Percentiles rank a stretch among this genome's conserved stretches.
Conservation (phyloP, 2,888 invertebrate species). For the Alviniconcha strummeri region DNA sequence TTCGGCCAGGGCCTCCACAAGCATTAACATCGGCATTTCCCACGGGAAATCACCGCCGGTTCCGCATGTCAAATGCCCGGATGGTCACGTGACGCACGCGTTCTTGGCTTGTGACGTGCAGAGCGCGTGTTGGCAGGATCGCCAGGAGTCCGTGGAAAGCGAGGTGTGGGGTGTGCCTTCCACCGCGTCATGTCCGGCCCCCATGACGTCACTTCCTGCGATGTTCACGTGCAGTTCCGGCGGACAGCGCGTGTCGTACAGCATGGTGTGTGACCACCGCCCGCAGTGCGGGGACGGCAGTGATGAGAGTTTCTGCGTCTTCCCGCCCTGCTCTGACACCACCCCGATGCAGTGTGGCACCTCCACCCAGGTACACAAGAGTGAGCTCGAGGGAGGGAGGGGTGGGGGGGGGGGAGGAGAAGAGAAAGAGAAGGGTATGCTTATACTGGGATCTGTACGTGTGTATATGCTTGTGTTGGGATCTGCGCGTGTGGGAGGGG, state of each 20-base stretch:
- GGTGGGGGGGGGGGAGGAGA: too few species aligned
- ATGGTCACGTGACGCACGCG: not conserved
- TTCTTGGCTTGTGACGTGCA: not conserved
- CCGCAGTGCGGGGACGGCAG: not conserved
- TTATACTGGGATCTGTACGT: too few species aligned
- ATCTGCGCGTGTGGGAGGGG: too few species aligned
- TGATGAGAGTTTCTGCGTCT: constrained; percentile 1
- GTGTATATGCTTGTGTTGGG: too few species aligned
- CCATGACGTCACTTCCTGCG: constrained; percentile 4
- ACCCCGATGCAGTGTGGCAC: not conserved
- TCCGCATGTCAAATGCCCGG: not conserved
- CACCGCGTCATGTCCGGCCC: not conserved
- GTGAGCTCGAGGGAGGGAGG: too few species aligned
- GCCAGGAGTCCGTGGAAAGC: not conserved
- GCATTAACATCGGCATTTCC: too few species aligned
- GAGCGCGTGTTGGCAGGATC: not conserved
- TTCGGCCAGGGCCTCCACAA: too few species aligned
- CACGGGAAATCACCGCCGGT: not conserved
- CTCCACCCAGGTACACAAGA: not conserved
- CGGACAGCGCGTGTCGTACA: constrained; percentile 3
- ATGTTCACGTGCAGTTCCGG: not conserved
- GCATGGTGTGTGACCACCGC: not conserved
- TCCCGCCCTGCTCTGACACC: not conserved
- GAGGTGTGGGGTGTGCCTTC: not conserved
- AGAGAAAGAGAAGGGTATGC: too few species aligned